Evolutionary conservation across 2,888 invertebrate species (phyloP).

Genomic region (Sipha maydis): DNA sequence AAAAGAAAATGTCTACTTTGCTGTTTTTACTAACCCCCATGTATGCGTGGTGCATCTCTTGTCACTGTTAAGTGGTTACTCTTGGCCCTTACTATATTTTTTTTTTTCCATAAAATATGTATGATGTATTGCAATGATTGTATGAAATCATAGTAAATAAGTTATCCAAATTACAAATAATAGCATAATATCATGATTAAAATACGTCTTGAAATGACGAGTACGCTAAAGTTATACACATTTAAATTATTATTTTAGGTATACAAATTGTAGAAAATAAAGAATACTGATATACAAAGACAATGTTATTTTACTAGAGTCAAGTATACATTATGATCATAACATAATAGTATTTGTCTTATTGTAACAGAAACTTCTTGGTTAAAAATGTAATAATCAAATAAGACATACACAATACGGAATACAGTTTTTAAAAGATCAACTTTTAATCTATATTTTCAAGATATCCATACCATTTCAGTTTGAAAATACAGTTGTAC

Average conservation of each 20-base stretch:
- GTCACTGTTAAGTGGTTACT: constrained; percentile 42
- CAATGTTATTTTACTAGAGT: too few species aligned
- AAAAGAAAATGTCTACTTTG: constrained; percentile 56
- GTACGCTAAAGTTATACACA: too few species aligned
- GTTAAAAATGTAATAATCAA: neutral
- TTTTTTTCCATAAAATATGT: neutral
- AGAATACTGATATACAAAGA: neutral
- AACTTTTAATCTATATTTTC: neutral
- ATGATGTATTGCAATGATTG: constrained; percentile 7
- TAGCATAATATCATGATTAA: neutral
- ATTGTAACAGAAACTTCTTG: neutral
- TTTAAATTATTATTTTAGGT: too few species aligned
- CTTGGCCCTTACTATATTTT: constrained; percentile 26
- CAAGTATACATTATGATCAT: neutral
- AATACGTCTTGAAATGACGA: neutral
- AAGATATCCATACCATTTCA: neutral
- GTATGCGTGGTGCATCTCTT: constrained; percentile 8
- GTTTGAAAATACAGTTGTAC: constrained; percentile 8
- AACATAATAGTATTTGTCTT: neutral
- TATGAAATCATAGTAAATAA: neutral
- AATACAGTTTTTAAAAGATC: neutral
- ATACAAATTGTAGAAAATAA: too few species aligned
- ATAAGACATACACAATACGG: neutral
- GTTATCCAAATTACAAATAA: neutral
- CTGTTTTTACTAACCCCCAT: constrained; percentile 35